Evolutionary conservation across 2,113 vertebrate species (phyloP).

Genomic region (Pogona vitticeps): DNA sequence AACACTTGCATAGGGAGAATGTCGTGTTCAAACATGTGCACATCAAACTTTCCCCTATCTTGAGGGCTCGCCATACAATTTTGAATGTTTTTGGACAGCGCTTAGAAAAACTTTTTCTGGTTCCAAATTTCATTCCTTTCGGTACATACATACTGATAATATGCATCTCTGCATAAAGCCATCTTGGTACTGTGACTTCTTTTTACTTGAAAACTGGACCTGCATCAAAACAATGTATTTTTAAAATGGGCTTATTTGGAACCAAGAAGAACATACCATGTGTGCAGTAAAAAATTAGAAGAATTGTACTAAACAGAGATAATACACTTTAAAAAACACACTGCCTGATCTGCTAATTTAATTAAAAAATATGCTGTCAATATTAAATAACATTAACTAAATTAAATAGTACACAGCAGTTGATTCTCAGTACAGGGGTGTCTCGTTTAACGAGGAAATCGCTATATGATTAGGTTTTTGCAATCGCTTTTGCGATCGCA

Average conservation of each 20-base stretch:
- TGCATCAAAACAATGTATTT: too few species aligned
- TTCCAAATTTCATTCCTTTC: too few species aligned
- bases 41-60: not conserved
- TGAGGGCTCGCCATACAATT: too few species aligned
- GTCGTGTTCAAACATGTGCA: not conserved
- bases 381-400: not conserved
- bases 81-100: not conserved
- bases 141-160: too few species aligned
- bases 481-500: too few species aligned
- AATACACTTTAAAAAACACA: not conserved
- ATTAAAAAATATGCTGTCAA: not conserved
- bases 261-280: not conserved
- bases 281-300: not conserved
- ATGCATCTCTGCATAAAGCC: too few species aligned
- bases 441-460: too few species aligned
- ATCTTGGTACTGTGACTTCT: too few species aligned
- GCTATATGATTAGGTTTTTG: too few species aligned
- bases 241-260: not conserved
- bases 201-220: too few species aligned
- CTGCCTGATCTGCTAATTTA: not conserved
- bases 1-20: not conserved
- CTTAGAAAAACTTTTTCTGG: not conserved
- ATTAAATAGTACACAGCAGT: not conserved
- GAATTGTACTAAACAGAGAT: not conserved
- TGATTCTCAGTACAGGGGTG: too few species aligned